Percentiles rank a stretch among this genome's conserved stretches.
Conservation (phyloP, 2,113 vertebrate species). For the Oncorhynchus mykiss region DNA sequence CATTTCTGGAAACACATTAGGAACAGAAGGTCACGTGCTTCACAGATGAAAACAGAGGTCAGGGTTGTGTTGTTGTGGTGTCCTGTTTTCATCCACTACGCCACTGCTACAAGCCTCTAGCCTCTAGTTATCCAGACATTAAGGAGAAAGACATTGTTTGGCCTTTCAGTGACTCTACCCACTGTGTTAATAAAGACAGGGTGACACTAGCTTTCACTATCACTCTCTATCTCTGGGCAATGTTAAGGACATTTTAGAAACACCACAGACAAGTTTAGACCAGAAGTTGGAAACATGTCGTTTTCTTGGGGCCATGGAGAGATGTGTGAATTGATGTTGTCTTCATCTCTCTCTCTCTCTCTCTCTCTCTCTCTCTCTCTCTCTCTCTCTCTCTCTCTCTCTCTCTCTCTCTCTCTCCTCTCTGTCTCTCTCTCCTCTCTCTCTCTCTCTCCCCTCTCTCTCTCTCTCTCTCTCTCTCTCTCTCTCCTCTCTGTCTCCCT, state of each 20-base stretch:
- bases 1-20: too few relatives aligned
- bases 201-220: constrained; percentile 16
- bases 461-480: too few relatives aligned
- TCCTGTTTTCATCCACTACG: background rate
- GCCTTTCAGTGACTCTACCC: constrained; percentile 59
- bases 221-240: background rate
- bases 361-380: background rate
- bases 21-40: too few relatives aligned
- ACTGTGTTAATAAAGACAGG: constrained; percentile 35
- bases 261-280: too few relatives aligned
- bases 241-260: background rate
- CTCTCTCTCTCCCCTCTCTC: too few relatives aligned
- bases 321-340: background rate
- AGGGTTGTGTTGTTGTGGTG: background rate
- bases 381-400: background rate
- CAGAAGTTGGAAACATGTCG: background rate
- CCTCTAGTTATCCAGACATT: constrained; percentile 48
- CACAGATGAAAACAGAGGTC: constrained; percentile 5
- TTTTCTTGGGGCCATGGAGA: background rate
- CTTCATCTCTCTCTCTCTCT: background rate
- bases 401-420: too few relatives aligned
- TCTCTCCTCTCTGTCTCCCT: too few relatives aligned
- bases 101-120: constrained; percentile 41
- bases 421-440: fast-evolving
- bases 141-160: constrained; percentile 62